Base-by-base conservation (phyloP, 2,113 vertebrate genomes). In the Dendrocopos noguchii region DNA sequence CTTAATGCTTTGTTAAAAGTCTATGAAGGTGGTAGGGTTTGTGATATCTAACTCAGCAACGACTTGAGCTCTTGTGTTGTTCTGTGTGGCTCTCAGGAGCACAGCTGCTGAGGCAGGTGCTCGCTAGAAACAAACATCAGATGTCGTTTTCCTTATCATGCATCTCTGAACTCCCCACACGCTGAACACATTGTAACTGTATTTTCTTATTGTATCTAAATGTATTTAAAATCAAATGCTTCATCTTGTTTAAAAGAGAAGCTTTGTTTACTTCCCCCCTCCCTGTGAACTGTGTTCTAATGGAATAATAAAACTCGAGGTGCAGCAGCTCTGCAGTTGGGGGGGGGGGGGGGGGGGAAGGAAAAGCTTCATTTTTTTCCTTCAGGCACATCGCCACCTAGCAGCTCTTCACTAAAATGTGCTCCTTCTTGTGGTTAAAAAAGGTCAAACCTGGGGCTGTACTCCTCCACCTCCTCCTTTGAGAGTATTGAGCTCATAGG, bases 351-450 rank as follows among this genome's bases (percentile, higher is more conserved):
- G 14, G 42, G 10, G 21, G 53, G 20, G 56, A 53, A 64, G 34
- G 20, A 59, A 33, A 50, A 66, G 31, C 47, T 24, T 24, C 17
- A 5, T 52, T 82, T 80, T 85, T 80, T 85, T 33, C 68, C 72
- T 83, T 94, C 84, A 93, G 86, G 91, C 71, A 95, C 55, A 89
- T 85, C 65, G 68, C 94, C 94, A 92, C 81, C 94, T 93, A 92
- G 87, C 95, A 94, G 74, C 75, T 60, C 46, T 20, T 44, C 34
- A 13, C 67, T 66, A 34, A 4, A 67, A 21, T 14, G 5, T 47
- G 12, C 67, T 53, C 13, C 5, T 39, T 27, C 18, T 75, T 53
- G 56, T 22, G 31, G 17, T 25, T 33, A 9, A 64, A 76, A 55
- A 24, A 20, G n/a, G 15, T 65, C 46, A 71, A 91, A 57, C 7